Conservation (phyloP, 2,888 invertebrate species). For the Macrophya alboannulata region DNA sequence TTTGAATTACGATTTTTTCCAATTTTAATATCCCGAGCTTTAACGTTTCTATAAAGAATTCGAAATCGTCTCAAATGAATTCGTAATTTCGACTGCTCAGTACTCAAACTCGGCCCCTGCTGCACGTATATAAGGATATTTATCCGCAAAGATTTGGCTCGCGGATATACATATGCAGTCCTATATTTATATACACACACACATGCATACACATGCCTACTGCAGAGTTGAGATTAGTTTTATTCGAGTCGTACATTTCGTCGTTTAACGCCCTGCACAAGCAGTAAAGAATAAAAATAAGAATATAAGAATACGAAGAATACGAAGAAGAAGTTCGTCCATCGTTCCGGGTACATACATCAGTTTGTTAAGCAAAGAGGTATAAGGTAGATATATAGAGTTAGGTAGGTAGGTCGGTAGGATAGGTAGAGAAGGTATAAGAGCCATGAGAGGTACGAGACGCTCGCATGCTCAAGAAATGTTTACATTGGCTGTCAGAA, state of each 20-base stretch:
- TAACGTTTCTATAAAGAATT: too few relatives aligned
- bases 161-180: neutral
- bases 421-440: too few relatives aligned
- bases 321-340: neutral
- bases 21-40: too few relatives aligned
- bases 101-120: too few relatives aligned
- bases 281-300: neutral
- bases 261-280: neutral
- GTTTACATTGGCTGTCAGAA: conserved; percentile 61
- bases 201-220: neutral
- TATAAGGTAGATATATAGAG: neutral
- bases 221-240: neutral
- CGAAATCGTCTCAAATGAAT: too few relatives aligned
- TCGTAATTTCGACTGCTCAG: too few relatives aligned
- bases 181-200: neutral
- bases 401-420: too few relatives aligned
- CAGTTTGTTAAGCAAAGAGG: neutral
- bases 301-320: neutral
- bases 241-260: conserved; percentile 22
- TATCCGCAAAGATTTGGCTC: neutral
- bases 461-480: conserved; percentile 32
- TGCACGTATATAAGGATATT: neutral
- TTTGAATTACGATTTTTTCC: too few relatives aligned
- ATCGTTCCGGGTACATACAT: conserved; percentile 4
- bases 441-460: neutral